phyloP scores from a whole-genome alignment of 2,797 vertebrate genomes.

The Coreius guichenoti region DNA sequence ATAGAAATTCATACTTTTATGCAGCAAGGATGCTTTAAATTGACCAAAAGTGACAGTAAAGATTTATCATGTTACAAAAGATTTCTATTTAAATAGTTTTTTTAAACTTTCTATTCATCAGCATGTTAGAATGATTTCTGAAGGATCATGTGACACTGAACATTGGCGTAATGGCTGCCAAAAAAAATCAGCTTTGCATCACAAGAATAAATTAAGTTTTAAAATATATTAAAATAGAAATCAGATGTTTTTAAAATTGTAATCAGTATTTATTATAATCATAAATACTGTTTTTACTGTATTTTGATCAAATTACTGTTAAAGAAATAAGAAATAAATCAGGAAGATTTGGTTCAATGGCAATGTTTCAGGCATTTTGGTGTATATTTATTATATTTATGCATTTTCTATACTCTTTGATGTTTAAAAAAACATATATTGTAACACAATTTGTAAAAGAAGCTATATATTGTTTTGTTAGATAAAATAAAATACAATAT shows the following conservation, averaged over 20 bases:
- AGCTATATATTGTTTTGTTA: slow-evolving; percentile 1
- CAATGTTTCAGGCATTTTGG: not conserved
- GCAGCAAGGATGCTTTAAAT: not conserved
- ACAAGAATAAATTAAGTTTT: not conserved
- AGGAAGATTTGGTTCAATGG: not conserved
- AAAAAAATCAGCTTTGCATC: not conserved
- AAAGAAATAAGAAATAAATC: not conserved
- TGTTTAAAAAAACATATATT: not conserved
- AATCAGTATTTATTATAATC: no score
- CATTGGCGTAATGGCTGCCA: not conserved
- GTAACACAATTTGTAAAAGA: not conserved
- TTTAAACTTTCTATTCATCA: not conserved
- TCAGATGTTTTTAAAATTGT: not conserved
- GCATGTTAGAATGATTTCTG: not conserved
- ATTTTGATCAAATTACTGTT: not conserved
- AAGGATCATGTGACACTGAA: not conserved
- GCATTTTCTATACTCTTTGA: not conserved
- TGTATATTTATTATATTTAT: not conserved
- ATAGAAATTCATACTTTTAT: not conserved
- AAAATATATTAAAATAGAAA: not conserved
- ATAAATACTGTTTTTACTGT: not conserved
- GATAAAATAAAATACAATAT: not conserved
- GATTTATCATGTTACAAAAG: not conserved
- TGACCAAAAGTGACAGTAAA: not conserved
- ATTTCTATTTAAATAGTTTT: not conserved